A percentile compares a stretch with the other conserved stretches of the same genome.
phyloP scores from a whole-genome alignment of 2,797 vertebrate genomes.

The Fratercula arctica region DNA sequence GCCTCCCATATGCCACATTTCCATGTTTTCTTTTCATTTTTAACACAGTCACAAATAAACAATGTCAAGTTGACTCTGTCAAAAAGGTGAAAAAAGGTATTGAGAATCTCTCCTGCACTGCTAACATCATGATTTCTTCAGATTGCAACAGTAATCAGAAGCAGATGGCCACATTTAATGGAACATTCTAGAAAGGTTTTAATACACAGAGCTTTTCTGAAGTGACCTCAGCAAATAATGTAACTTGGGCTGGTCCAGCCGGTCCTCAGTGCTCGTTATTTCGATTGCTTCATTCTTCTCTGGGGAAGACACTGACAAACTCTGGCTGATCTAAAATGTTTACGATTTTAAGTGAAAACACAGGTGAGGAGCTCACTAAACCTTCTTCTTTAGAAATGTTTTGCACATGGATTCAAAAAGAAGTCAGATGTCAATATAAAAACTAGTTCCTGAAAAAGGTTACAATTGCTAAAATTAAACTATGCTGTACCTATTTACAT shows the following conservation, averaged over 20 bases:
- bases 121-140: not conserved
- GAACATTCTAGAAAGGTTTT: not conserved
- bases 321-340: not conserved
- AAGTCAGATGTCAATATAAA: not conserved
- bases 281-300: not conserved
- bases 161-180: not conserved
- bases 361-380: not conserved
- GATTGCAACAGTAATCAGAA: not conserved
- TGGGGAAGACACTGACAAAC: not conserved
- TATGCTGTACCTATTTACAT: not conserved
- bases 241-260: not conserved
- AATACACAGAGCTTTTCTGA: not conserved
- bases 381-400: not conserved
- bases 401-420: not conserved
- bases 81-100: not conserved
- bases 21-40: not conserved
- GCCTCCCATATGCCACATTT: accelerated
- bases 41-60: not conserved
- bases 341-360: not conserved
- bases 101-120: not conserved
- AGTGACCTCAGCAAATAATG: not conserved
- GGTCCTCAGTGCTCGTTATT: not conserved
- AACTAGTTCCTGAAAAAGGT: not conserved
- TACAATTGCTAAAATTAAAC: not conserved
- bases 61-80: not conserved